Evolutionary conservation across 2,113 vertebrate species (phyloP).

Genomic region (Brevimyrus niger): DNA sequence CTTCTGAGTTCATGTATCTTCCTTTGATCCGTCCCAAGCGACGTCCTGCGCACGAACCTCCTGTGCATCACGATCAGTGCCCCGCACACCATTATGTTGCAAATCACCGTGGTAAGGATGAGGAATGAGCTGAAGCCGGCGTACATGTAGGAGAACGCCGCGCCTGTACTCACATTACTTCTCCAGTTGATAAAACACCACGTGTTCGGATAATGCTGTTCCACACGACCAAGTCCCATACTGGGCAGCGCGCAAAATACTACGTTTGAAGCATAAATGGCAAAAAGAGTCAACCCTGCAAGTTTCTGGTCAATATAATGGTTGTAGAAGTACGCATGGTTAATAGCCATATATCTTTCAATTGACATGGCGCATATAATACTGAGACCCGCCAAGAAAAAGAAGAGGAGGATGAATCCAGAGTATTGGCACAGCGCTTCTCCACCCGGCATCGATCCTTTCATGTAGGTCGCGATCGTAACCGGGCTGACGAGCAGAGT

Average conservation of each 20-base stretch:
- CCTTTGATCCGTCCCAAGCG: conserved; percentile 74
- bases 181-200: conserved; percentile 97
- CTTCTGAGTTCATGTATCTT: conserved; percentile 73
- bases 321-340: conserved; percentile 94
- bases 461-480: conserved; percentile 85
- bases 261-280: conserved; percentile 72
- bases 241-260: conserved; percentile 83
- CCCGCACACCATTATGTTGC: conserved; percentile 85
- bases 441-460: conserved; percentile 77
- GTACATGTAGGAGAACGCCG: conserved; percentile 83
- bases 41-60: conserved; percentile 84
- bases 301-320: conserved; percentile 81
- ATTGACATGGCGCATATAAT: conserved; percentile 95
- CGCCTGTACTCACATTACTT: conserved; percentile 59
- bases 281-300: conserved; percentile 73
- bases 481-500: conserved; percentile 90
- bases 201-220: conserved; percentile 64
- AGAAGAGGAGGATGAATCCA: conserved; percentile 93
- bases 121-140: conserved; percentile 83
- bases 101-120: conserved; percentile 79
- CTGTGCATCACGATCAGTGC: conserved; percentile 90
- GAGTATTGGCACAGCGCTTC: conserved; percentile 79
- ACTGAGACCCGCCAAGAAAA: conserved; percentile 84
- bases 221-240: conserved; percentile 73
- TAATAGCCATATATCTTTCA: conserved; percentile 92